Base-by-base conservation (phyloP, 1,140 invertebrate genomes). In the Belonocnema kinseyi region DNA sequence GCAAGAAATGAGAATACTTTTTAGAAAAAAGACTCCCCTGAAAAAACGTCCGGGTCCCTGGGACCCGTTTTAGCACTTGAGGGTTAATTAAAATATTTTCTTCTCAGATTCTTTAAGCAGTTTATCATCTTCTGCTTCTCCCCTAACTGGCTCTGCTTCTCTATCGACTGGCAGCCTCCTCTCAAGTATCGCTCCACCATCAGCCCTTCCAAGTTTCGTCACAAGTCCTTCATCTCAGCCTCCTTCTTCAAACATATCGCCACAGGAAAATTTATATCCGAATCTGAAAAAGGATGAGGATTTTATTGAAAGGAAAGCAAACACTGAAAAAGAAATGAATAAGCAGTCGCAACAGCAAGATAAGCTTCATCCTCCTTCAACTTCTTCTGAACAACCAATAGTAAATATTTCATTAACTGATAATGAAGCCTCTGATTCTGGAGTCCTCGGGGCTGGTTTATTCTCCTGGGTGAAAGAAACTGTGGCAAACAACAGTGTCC, bases 381-480 rank as follows among this genome's bases (percentile, higher is more conserved):
- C 73, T 40, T 53, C 19, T 17, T 3, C 58, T 73, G 51, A 26
- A 10, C 50, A 73, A 73, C 21, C 26, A 0, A 53, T 21, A 53
- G 19, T 53, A 33, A 46, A 58, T 61, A 11, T 50, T 53, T 50
- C 76, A 72, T 50, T 52, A 79, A 26, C 56, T 8, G 83, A 84
- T 17, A 75, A 77, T 53, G 58, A 82, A 50, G 26, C 74, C 16
- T 81, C 85, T 26, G 88, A 90, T 74, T 53, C 56, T 1, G 84
- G 76, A 33, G 83, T 79, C 12, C 79, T 84, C 52, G 87, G 86
- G 33, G 85, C 80, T 33, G 87, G 88, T 76, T 81, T 93, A 12
- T 89, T 93, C 74, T 90, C 91, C n/a, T 93, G 92, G 92, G 89
- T 93, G 33, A 92, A 90, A 78, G 89, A 90, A 77, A 91, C 88